Base-by-base conservation (phyloP, 2,113 vertebrate species). In the Arothron firmamentum region DNA sequence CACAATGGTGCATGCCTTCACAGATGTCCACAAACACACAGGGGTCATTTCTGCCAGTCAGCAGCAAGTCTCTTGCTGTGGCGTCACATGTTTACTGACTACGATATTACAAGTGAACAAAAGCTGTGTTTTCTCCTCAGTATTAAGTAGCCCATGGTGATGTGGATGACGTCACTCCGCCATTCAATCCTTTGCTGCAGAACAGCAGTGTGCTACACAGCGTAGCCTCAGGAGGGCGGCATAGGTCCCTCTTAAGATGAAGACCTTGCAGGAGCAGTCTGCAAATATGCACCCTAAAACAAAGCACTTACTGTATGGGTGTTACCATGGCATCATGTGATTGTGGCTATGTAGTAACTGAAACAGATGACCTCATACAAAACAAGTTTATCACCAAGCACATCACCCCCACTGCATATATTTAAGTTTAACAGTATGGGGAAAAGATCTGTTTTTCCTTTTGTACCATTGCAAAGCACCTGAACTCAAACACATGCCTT, bases 141-240 rank as follows among this genome's bases (percentile, higher is more conserved):
- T 50, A 62, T 20, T 52, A 50, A 17, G 14, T 5, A 5, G 58
- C 50, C 23, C 69, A 64, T 38, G 74, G 25, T 70, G 54, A 42
- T 41, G 18, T 55, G 53, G 50, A 6, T 47, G 45, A 47, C 16
- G 45, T 47, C 45, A 47, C n/a, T 72, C 80, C 82, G 83, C 81
- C 80, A 1, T 38, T 38, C 69, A 78, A 56, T 81, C 42, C 65
- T 79, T 65, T 21, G 41, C 48, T 77, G 71, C 67, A 58, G 43
- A 70, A 62, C 54, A 55, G 62, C 9, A 9, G 51, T 80, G 77
- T 72, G 59, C 60, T 84, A 51, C 66, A 0, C 54, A 18, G 38
- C 65, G 12, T 13, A 4, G 67, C 88, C 88, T 86, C 79, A 77
- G 7, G 88, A 79, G 77, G 88, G 86, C 51, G 70, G 34, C 74